Evolutionary conservation across 2,888 invertebrate species (phyloP).

Genomic region (Archaeoteleia sp.): DNA sequence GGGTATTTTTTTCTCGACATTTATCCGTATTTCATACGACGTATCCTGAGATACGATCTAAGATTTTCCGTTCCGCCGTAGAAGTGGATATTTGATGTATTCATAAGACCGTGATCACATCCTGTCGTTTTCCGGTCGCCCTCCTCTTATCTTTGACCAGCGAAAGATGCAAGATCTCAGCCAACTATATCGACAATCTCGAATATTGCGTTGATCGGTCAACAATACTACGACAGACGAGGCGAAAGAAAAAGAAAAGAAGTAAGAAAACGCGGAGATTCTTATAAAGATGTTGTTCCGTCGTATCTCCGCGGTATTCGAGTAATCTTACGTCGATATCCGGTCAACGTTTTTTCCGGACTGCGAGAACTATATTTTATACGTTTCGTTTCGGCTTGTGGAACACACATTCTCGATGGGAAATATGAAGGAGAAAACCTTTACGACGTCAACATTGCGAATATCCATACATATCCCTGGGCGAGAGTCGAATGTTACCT

Average conservation of each 20-base stretch:
- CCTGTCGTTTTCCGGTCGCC: conserved; percentile 18
- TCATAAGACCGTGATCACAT: conserved; percentile 38
- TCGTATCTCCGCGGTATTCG: conserved; percentile 6
- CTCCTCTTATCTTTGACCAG: not conserved
- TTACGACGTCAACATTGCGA: conserved; percentile 15
- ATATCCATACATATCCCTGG: conserved; percentile 30
- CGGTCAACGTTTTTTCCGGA: conserved; percentile 7
- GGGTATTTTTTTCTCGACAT: too few relatives aligned
- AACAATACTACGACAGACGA: conserved; percentile 3
- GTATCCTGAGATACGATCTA: too few relatives aligned
- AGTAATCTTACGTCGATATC: conserved; percentile 22
- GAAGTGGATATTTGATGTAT: conserved; percentile 37
- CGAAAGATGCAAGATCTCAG: conserved; percentile 16
- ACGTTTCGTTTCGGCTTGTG: conserved; percentile 9
- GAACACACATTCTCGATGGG: conserved; percentile 14
- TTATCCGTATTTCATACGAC: too few relatives aligned
- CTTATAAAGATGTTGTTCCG: conserved; percentile 20
- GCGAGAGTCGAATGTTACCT: conserved; percentile 20
- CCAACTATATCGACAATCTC: conserved; percentile 22
- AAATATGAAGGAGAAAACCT: conserved; percentile 22
- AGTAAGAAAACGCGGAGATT: conserved; percentile 4
- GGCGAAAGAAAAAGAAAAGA: not conserved
- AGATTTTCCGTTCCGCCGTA: conserved; percentile 37
- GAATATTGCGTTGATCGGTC: conserved; percentile 37
- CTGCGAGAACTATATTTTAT: conserved; percentile 11